Percentiles rank a stretch among this genome's conserved stretches.
Evolutionary conservation across 2,797 vertebrate species (phyloP).

Genomic region (Tadarida brasiliensis): DNA sequence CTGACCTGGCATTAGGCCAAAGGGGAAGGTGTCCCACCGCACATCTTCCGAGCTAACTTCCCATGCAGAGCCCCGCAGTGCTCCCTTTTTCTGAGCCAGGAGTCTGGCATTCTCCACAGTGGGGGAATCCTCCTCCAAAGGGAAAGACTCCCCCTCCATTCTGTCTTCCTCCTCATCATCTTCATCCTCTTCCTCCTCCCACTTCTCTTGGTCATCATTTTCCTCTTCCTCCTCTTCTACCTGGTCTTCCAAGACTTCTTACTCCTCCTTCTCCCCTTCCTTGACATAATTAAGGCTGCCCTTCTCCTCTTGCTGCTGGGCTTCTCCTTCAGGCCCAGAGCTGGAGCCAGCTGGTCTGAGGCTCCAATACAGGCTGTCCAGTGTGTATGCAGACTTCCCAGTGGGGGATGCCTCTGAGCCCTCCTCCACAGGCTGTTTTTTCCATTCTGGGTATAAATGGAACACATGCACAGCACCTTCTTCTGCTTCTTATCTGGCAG

Average conservation of each 20-base stretch:
- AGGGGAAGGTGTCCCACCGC: slow-evolving; percentile 92
- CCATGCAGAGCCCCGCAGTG: slow-evolving; percentile 93
- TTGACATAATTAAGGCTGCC: slow-evolving; percentile 85
- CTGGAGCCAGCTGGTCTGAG: slow-evolving; percentile 80
- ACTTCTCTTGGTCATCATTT: slow-evolving; percentile 85
- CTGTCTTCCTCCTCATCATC: slow-evolving; percentile 86
- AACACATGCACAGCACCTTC: slow-evolving; percentile 93
- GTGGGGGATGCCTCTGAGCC: slow-evolving; percentile 83
- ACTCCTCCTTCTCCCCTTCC: slow-evolving; percentile 85
- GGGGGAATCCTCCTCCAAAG: not conserved
- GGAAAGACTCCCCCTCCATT: slow-evolving; percentile 66
- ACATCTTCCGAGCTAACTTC: slow-evolving; percentile 92
- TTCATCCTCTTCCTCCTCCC: slow-evolving; percentile 82
- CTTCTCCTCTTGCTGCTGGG: slow-evolving; percentile 67
- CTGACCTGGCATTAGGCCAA: slow-evolving; percentile 95
- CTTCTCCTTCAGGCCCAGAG: slow-evolving; percentile 68
- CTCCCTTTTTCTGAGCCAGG: slow-evolving; percentile 89
- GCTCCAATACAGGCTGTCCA: slow-evolving; percentile 93
- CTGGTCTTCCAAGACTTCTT: slow-evolving; percentile 86
- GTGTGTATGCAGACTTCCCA: slow-evolving; percentile 89
- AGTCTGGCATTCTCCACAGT: slow-evolving; percentile 71
- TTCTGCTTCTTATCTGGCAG: slow-evolving; percentile 91
- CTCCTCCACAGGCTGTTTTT: slow-evolving; percentile 70
- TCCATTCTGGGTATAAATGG: slow-evolving; percentile 93
- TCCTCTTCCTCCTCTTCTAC: slow-evolving; percentile 84